A percentile compares a stretch with the other conserved stretches of the same genome.
These are phyloP conservation scores for Brachyistius frenatus DNA, from an alignment of 2,113 vertebrate species.

Conservation along the genomic window DNA sequence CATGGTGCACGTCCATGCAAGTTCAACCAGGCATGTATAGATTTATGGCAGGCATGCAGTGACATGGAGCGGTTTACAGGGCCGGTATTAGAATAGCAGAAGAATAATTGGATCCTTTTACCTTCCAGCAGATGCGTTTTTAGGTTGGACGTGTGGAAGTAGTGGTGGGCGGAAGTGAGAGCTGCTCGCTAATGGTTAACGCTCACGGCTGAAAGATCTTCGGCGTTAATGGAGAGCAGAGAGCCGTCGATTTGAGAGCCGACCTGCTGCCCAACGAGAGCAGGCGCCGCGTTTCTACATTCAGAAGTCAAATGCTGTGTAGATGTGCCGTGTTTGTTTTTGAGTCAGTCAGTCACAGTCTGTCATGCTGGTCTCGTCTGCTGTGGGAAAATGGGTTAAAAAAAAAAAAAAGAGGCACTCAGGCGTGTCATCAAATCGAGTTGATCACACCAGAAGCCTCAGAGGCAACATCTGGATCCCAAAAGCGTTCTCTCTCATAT, in stretches of 20 bases:
- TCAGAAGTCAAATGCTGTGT: constrained; percentile 5
- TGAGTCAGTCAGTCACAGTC: neutral
- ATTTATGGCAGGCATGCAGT: constrained; percentile 70
- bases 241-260: constrained; percentile 29
- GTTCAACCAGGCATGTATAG: constrained; percentile 53
- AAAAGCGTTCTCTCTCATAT: constrained; percentile 24
- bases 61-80: constrained; percentile 43
- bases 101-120: constrained; percentile 43
- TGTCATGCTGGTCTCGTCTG: constrained; percentile 4
- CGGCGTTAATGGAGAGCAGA: constrained; percentile 25
- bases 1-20: constrained; percentile 37
- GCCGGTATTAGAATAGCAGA: constrained; percentile 44
- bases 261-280: neutral
- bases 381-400: neutral
- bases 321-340: neutral
- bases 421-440: constrained; percentile 53
- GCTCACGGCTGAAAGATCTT: constrained; percentile 16
- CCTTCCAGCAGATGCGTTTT: constrained; percentile 23
- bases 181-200: constrained; percentile 56
- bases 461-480: constrained; percentile 64
- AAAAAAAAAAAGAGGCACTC: neutral
- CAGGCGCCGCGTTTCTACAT: constrained; percentile 8
- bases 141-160: neutral
- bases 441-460: constrained; percentile 34
- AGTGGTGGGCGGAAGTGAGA: constrained; percentile 24